Evolutionary conservation across 2,797 vertebrate species (phyloP), one percentile per base, ranked within the genome.

Genomic region (Takifugu rubripes): DNA sequence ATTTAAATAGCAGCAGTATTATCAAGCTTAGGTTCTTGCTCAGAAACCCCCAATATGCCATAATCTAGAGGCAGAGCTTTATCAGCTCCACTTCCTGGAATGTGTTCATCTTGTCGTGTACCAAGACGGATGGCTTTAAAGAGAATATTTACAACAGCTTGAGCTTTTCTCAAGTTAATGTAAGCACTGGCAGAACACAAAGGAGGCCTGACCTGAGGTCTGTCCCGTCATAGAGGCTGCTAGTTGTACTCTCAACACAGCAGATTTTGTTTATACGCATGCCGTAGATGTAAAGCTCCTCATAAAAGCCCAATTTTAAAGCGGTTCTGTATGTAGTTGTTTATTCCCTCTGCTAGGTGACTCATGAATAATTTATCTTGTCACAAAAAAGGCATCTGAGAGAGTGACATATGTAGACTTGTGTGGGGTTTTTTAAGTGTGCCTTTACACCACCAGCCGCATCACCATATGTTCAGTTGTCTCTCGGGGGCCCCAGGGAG

Each of bases 221-320:
- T 77, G 69, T 81, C 86, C 83, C 74, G 84, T 90, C 86, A 83
- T 86, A 76, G 83, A 81, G 80, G 85, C 87, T 84, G 83, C 90
- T 93, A 92, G 92, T 92, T 91, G 21, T 89, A 91, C 88, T 88
- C 79, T 87, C 89, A 74, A 71, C 79, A 82, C 86, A 78, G 60
- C 79, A 64, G 85, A 84, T 81, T 93, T 89, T 93, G 90, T 95
- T 92, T 94, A 94, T 89, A 85, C 73, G 59, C 69, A 64, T 79
- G 82, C 75, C 83, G 58, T 88, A 91, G 91, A 94, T 93, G 91
- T 91, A 92, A 88, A 87, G 87, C 91, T 85, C 91, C 88, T 92
- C 89, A 84, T 85, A 87, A 84, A 87, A 74, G 64, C 78, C 65
- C 68, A 82, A 75, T 78, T 87, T 88, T 87, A 77, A 88, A 85